Percentiles rank a stretch among this genome's conserved stretches.
Evolutionary conservation across 2,797 vertebrate species (phyloP).

Genomic region (Microctenopoma stevenorrisi): DNA sequence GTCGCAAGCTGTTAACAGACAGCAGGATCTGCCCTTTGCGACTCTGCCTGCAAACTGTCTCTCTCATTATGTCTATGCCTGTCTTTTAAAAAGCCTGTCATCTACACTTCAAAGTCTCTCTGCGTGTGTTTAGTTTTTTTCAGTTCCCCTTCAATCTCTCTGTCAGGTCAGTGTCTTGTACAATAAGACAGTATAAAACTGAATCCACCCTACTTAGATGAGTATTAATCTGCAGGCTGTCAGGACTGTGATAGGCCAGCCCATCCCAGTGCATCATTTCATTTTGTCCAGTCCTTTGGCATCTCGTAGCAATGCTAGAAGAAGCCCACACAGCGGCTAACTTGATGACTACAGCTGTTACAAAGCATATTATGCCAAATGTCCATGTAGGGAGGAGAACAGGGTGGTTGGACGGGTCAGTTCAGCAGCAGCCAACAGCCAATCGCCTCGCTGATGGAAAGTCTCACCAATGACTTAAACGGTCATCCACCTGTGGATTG

Average conservation of each 20-base stretch:
- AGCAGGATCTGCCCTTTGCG: conserved; percentile 35
- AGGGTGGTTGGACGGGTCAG: no score
- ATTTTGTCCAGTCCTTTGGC: no score
- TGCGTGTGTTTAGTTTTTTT: conserved; percentile 16
- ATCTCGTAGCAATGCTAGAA: no score
- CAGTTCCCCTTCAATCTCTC: conserved; percentile 31
- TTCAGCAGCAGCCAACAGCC: no score
- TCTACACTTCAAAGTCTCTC: conserved; percentile 45
- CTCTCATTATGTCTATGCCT: conserved; percentile 2
- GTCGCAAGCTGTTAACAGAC: conserved; percentile 34
- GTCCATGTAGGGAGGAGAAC: no score
- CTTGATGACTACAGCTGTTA: no score
- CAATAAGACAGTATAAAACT: conserved; percentile 36
- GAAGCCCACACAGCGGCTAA: no score
- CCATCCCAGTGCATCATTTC: not conserved
- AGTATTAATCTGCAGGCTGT: conserved; percentile 49
- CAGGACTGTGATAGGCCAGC: conserved; percentile 25
- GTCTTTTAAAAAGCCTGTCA: conserved; percentile 45
- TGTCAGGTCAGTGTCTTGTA: conserved; percentile 37
- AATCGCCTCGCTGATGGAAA: no score
- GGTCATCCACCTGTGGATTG: no score
- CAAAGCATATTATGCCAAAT: no score
- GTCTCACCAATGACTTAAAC: no score
- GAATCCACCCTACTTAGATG: conserved; percentile 38
- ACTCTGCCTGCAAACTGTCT: conserved; percentile 20